Evolutionary conservation across 2,113 vertebrate species (phyloP), one percentile per base, ranked within the genome.

Genomic region (Dicerorhinus sumatrensis): DNA sequence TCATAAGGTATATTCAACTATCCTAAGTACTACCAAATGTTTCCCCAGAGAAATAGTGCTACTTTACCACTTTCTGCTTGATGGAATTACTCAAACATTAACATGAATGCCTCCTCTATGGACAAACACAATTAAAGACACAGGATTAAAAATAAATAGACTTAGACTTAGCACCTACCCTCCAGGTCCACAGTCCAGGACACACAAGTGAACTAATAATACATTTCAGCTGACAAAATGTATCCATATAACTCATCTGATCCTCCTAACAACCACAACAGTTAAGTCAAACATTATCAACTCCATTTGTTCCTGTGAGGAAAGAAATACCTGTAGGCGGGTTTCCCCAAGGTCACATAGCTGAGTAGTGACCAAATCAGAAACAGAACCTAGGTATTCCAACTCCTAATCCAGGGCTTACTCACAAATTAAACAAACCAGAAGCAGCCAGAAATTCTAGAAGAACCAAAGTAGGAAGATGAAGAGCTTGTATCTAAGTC

Each of bases 71-170:
- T 95, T 85, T 72, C 58, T 95, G 39, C 33, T 85, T 72, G 39
- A 51, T 73, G 65, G 39, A 94, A 93, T 91, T 89, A 86, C 70
- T 95, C 39, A 82, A 90, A 96, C 33, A 73, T 39, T 63, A 96
- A 89, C 5, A 62, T 76, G 16, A 93, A 31, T 20, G 13, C 14
- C 39, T 91, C n/a, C 12, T 95, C 48, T 27, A 70, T 5, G 77
- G 51, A 91, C 48, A 91, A 86, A 94, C 33, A 82, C 31, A 86
- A 91, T 39, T 91, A 93, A 42, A 86, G 42, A 63, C 29, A 82
- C 0, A 91, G 56, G 39, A 88, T 31, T 76, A 56, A 87, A 90
- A 92, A 76, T 70, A 85, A 94, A 96, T 67, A 83, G 31, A 65
- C 54, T 88, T 6, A 76, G 39, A 76, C 25, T 67, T 0, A 70